These are phyloP conservation scores for Scaptomyza tumidula DNA, from an alignment of 2,888 invertebrate genomes.

Conservation along the genomic window DNA sequence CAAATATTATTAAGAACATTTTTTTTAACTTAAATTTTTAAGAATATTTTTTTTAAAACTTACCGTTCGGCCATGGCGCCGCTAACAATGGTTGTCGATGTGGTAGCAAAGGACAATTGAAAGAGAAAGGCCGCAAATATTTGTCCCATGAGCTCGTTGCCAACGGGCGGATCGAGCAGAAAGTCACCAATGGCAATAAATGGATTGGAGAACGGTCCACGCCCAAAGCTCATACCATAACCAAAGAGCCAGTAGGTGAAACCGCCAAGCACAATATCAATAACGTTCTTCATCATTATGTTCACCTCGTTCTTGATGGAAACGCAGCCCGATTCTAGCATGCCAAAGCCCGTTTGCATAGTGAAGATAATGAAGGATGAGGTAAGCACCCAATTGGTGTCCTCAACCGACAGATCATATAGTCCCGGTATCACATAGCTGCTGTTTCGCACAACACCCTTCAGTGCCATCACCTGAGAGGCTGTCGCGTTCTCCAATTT, in stretches of 20 bases:
- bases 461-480: slow-evolving; percentile 79
- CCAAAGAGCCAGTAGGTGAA: slow-evolving; percentile 97
- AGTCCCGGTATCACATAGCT: slow-evolving; percentile 86
- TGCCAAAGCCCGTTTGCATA: slow-evolving; percentile 97
- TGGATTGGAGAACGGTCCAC: slow-evolving; percentile 89
- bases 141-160: slow-evolving; percentile 92
- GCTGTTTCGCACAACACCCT: slow-evolving; percentile 81
- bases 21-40: background rate
- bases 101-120: slow-evolving; percentile 94
- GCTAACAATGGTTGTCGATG: slow-evolving; percentile 94
- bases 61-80: slow-evolving; percentile 98
- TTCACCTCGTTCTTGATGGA: slow-evolving; percentile 97
- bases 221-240: slow-evolving; percentile 95
- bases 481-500: slow-evolving; percentile 77
- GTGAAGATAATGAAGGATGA: slow-evolving; percentile 96
- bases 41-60: slow-evolving; percentile 22
- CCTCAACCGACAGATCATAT: slow-evolving; percentile 89
- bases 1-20: no score
- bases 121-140: slow-evolving; percentile 95
- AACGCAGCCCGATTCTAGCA: slow-evolving; percentile 96
- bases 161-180: slow-evolving; percentile 90
- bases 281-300: slow-evolving; percentile 98
- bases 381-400: slow-evolving; percentile 95
- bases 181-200: slow-evolving; percentile 94
- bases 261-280: slow-evolving; percentile 95